A percentile compares a stretch with the other conserved stretches of the same genome.
These are phyloP conservation scores for Dynastes maya DNA, from an alignment of 2,888 invertebrate species.

Conservation along the genomic window DNA sequence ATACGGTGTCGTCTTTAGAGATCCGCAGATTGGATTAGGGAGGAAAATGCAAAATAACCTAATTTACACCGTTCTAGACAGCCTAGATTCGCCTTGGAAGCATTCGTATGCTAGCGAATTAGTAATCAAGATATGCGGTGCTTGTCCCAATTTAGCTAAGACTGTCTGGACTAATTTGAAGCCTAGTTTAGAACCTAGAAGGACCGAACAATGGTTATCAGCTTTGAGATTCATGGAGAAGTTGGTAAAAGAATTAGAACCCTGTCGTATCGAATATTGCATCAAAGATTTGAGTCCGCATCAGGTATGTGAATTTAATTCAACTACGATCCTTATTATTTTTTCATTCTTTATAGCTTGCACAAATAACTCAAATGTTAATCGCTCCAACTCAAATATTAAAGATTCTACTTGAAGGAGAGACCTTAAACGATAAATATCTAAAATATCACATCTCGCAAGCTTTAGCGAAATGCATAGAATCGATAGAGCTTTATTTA, in stretches of 20 bases:
- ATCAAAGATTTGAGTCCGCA: conserved; percentile 70
- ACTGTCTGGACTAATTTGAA: conserved; percentile 76
- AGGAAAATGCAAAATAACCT: conserved; percentile 74
- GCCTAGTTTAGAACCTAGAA: conserved; percentile 76
- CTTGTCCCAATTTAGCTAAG: conserved; percentile 83
- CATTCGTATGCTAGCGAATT: conserved; percentile 77
- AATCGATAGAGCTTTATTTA: conserved; percentile 56
- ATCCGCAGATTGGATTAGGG: conserved; percentile 77
- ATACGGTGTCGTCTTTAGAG: conserved; percentile 84
- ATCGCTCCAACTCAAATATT: conserved; percentile 63
- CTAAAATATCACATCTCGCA: conserved; percentile 71
- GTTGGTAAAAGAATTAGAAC: conserved; percentile 71
- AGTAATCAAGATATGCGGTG: conserved; percentile 76
- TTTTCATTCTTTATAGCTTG: conserved; percentile 57
- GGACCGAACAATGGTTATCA: conserved; percentile 73
- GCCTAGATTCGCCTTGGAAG: conserved; percentile 80
- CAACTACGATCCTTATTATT: neutral
- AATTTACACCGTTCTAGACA: conserved; percentile 77
- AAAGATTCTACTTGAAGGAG: conserved; percentile 61
- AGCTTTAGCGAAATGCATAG: conserved; percentile 60
- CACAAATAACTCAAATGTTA: conserved; percentile 63
- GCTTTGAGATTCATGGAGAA: conserved; percentile 71
- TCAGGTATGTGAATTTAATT: conserved; percentile 68
- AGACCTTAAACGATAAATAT: conserved; percentile 56
- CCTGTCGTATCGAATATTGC: conserved; percentile 72